Conservation (phyloP, 2,113 vertebrate genomes). For the Ornithorhynchus anatinus region DNA sequence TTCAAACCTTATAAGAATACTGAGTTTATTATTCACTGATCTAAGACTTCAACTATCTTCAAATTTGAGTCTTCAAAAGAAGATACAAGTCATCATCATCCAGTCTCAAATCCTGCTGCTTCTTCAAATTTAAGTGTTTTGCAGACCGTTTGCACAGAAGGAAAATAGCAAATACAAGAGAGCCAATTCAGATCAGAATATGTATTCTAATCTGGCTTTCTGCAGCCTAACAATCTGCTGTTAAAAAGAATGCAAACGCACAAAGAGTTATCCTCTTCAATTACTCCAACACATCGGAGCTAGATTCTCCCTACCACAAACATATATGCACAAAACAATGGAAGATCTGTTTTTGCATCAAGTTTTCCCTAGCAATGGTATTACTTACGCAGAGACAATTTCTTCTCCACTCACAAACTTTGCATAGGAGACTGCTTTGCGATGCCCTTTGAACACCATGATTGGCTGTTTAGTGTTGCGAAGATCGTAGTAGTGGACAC, state of each 20-base stretch:
- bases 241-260: conserved; percentile 5
- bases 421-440: conserved; percentile 97
- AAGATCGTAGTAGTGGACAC: conserved; percentile 98
- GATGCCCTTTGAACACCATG: conserved; percentile 99
- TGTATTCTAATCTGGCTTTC: not conserved
- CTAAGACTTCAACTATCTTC: too few species aligned
- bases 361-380: not conserved
- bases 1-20: too few species aligned
- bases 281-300: not conserved
- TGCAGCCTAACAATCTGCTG: conserved; percentile 1
- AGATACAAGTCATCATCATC: not conserved
- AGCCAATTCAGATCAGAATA: not conserved
- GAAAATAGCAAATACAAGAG: not conserved
- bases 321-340: not conserved
- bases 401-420: conserved; percentile 98
- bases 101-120: not conserved
- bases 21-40: too few species aligned
- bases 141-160: not conserved
- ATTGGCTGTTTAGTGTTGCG: conserved; percentile 99
- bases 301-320: not conserved
- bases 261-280: not conserved
- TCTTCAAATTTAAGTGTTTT: not conserved
- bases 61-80: not conserved
- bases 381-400: conserved; percentile 97
- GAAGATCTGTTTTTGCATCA: not conserved